Conservation (phyloP, 2,797 vertebrate species). For the Microctenopoma lineatum region DNA sequence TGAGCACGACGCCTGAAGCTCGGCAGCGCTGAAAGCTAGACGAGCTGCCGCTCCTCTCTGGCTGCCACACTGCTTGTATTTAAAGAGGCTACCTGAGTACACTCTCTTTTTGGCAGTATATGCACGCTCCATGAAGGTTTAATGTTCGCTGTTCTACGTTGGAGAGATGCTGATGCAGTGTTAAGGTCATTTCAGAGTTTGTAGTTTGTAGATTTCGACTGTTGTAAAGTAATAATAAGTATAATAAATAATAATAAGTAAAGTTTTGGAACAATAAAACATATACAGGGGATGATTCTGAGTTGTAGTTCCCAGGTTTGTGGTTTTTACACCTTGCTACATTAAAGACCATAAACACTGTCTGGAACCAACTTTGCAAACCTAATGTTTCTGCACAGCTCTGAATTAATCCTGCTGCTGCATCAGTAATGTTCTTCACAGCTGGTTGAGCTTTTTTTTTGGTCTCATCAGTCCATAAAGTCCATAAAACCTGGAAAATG, state of each 20-base stretch:
- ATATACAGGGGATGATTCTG: too few relatives aligned
- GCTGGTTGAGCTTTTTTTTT: too few relatives aligned
- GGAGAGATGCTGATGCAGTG: not conserved
- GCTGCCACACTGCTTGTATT: not conserved
- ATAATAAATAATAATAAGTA: not conserved
- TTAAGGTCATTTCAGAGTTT: not conserved
- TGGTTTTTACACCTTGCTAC: too few relatives aligned
- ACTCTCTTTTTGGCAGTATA: not conserved
- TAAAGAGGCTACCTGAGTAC: conserved; percentile 6
- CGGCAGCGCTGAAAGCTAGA: conserved; percentile 5
- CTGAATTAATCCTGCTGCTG: too few relatives aligned
- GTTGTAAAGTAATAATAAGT: not conserved
- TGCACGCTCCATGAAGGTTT: not conserved
- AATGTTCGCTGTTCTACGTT: not conserved
- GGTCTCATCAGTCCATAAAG: too few relatives aligned
- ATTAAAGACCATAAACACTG: too few relatives aligned
- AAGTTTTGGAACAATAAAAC: too few relatives aligned
- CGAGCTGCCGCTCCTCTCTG: not conserved
- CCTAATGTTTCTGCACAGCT: too few relatives aligned
- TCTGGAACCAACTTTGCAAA: too few relatives aligned
- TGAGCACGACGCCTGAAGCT: conserved; percentile 22
- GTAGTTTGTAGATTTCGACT: not conserved
- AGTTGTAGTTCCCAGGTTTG: too few relatives aligned
- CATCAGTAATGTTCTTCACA: too few relatives aligned
- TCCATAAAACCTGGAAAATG: too few relatives aligned